Evolutionary conservation across 2,797 vertebrate species (phyloP).

Genomic region (Pseudochaenichthys georgianus): DNA sequence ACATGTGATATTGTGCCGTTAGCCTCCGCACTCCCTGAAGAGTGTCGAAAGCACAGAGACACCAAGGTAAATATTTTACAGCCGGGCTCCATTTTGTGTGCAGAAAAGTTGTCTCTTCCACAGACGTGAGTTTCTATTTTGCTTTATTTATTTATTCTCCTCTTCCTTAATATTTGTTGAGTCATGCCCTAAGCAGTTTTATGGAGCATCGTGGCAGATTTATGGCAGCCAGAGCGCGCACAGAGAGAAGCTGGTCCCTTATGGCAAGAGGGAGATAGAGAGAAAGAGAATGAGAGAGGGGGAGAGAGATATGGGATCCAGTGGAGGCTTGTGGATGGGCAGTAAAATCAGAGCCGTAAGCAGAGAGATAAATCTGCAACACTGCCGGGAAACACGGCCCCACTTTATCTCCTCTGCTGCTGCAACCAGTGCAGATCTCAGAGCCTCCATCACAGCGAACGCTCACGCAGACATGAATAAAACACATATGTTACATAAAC

Average conservation of each 20-base stretch:
- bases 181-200: slow-evolving; percentile 80
- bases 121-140: slow-evolving; percentile 64
- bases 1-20: slow-evolving; percentile 33
- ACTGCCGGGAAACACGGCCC: slow-evolving; percentile 71
- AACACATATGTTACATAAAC: slow-evolving; percentile 65
- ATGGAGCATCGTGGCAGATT: slow-evolving; percentile 77
- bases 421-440: slow-evolving; percentile 53
- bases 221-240: slow-evolving; percentile 63
- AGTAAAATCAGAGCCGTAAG: slow-evolving; percentile 77
- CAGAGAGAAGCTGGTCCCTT: slow-evolving; percentile 54
- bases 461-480: slow-evolving; percentile 58
- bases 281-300: slow-evolving; percentile 17
- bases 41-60: slow-evolving; percentile 53
- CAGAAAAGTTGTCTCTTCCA: slow-evolving; percentile 64
- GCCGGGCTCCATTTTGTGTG: slow-evolving; percentile 71
- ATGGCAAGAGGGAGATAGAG: slow-evolving; percentile 59
- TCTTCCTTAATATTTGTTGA: slow-evolving; percentile 82
- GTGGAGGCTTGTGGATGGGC: slow-evolving; percentile 60
- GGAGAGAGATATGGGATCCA: slow-evolving; percentile 41
- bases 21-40: slow-evolving; percentile 43
- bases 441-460: slow-evolving; percentile 38
- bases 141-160: slow-evolving; percentile 78
- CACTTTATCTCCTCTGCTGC: slow-evolving; percentile 74
- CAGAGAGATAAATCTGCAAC: slow-evolving; percentile 83
- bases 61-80: slow-evolving; percentile 74